Conservation (phyloP, 2,888 invertebrate species). For the Phyllotreta striolata region DNA sequence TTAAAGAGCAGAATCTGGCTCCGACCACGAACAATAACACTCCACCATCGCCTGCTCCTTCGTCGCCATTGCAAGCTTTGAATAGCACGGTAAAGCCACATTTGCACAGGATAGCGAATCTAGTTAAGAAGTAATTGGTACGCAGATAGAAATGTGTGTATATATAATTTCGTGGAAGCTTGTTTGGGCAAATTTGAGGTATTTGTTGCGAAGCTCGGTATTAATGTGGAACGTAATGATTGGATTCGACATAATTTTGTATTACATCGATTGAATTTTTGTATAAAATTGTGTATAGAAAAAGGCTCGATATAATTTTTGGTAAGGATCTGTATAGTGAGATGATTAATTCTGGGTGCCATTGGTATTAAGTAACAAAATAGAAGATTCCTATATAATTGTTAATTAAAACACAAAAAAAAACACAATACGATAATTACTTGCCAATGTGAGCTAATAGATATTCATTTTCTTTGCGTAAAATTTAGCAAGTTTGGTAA, state of each 20-base stretch:
- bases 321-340: conserved; percentile 10
- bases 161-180: conserved; percentile 34
- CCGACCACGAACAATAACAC: conserved; percentile 59
- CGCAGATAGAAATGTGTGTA: conserved; percentile 33
- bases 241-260: not conserved
- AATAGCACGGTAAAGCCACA: conserved; percentile 61
- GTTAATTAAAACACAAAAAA: conserved; percentile 1
- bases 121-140: conserved; percentile 60
- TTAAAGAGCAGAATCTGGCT: conserved; percentile 58
- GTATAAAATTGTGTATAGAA: conserved; percentile 10
- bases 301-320: conserved; percentile 4
- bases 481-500: conserved; percentile 12
- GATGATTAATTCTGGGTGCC: conserved; percentile 9
- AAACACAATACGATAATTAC: conserved; percentile 24
- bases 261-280: conserved; percentile 6
- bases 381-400: conserved; percentile 22
- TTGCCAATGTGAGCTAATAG: not conserved
- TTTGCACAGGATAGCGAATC: conserved; percentile 61
- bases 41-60: conserved; percentile 56
- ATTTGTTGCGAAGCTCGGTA: conserved; percentile 12
- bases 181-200: conserved; percentile 17
- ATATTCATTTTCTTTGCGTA: not conserved
- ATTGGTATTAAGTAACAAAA: conserved; percentile 2
- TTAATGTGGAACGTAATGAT: conserved; percentile 5
- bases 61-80: conserved; percentile 57